Percentiles rank a stretch among this genome's conserved stretches.
Conservation (phyloP, 2,113 vertebrate species). For the Carollia perspicillata region DNA sequence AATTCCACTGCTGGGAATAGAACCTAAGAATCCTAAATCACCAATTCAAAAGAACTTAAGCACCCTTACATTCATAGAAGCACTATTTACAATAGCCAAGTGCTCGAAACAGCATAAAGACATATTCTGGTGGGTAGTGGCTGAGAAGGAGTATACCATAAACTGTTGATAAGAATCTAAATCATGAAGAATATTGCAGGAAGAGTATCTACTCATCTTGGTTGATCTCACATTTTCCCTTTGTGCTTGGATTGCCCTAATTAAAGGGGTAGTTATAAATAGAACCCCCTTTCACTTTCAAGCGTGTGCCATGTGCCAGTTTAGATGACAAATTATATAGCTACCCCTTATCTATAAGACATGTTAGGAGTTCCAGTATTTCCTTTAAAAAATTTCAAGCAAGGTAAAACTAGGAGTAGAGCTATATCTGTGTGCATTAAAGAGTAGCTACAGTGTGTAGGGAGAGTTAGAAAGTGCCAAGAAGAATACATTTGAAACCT, state of each 20-base stretch:
- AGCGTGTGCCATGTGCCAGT: neutral
- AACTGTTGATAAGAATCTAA: neutral
- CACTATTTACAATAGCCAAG: too few species aligned
- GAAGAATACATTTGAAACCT: neutral
- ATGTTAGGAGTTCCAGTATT: neutral
- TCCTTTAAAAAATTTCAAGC: neutral
- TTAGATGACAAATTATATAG: neutral
- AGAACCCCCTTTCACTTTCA: neutral
- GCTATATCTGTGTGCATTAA: neutral
- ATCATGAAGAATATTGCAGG: neutral
- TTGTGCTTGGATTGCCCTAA: neutral
- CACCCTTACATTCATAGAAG: too few species aligned
- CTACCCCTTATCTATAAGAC: neutral
- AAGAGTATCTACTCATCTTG: neutral
- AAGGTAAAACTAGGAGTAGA: neutral
- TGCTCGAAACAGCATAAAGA: neutral
- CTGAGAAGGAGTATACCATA: neutral
- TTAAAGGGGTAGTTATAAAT: neutral
- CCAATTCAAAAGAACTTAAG: too few species aligned
- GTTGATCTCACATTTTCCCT: neutral
- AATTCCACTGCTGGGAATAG: too few species aligned
- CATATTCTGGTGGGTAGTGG: neutral
- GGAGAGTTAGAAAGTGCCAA: neutral
- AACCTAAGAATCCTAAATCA: too few species aligned
- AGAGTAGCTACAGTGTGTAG: neutral